Conservation (phyloP, 2,888 invertebrate genomes). For the Ligdia adustata region DNA sequence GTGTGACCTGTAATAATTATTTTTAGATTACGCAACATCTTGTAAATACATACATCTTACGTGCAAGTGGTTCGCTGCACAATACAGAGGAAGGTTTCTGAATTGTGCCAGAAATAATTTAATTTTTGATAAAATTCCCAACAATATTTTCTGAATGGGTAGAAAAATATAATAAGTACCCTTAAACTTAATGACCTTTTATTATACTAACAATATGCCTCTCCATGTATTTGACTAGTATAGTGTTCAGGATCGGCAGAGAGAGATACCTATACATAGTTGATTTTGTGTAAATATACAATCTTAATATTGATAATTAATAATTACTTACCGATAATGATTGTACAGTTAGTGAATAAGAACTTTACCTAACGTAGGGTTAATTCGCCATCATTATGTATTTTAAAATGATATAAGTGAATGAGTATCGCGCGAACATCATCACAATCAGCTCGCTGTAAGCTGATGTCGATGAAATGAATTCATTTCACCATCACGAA, state of each 20-base stretch:
- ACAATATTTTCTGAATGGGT: too few species aligned
- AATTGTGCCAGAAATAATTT: too few species aligned
- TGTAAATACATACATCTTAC: too few species aligned
- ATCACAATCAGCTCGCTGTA: slow-evolving; percentile 67
- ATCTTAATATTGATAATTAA: slow-evolving; percentile 54
- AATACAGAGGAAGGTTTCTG: too few species aligned
- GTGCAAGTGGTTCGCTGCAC: too few species aligned
- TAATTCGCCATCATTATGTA: slow-evolving; percentile 70
- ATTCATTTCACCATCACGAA: slow-evolving; percentile 1
- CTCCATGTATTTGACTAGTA: too few species aligned
- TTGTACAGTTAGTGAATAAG: slow-evolving; percentile 74
- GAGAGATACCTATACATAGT: slow-evolving; percentile 47
- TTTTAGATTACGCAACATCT: too few species aligned
- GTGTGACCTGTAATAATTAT: too few species aligned
- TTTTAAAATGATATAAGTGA: slow-evolving; percentile 41
- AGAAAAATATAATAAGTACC: too few species aligned
- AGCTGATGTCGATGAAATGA: slow-evolving; percentile 60
- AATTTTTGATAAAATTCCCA: too few species aligned
- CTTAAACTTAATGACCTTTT: too few species aligned
- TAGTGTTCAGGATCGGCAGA: slow-evolving; percentile 35
- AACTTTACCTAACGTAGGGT: slow-evolving; percentile 59
- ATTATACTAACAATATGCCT: too few species aligned
- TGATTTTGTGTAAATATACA: slow-evolving; percentile 68
- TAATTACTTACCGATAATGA: slow-evolving; percentile 57
- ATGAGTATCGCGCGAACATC: slow-evolving; percentile 57